Evolutionary conservation across 2,113 vertebrate species (phyloP), one percentile per base, ranked within the genome.

Genomic region (Orycteropus afer): DNA sequence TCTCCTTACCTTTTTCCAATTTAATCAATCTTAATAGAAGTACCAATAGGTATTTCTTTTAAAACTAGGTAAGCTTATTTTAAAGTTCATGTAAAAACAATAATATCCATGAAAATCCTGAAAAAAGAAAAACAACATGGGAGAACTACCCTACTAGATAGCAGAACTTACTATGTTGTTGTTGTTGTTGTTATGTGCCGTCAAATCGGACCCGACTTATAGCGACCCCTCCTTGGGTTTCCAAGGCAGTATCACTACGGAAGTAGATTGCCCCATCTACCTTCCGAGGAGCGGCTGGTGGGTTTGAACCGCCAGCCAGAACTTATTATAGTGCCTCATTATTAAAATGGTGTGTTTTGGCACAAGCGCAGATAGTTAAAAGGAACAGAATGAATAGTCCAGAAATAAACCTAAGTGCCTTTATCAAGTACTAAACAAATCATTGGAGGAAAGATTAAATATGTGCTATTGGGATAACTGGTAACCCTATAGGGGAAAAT

Each of bases 31-130:
- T 87, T 78, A 78, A 74, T 85, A 87, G 92, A 95, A 63, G 23
- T 85, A 55, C 18, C 12, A 57, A 42, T 40, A 15, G 61, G 32
- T 34, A 34, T 42, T 87, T 83, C 82, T n/a, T 32, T 5, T 5
- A 85, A 84, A 83, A 74, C 22, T 57, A 51, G 25, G 5, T 63
- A 65, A 82, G 37, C 79, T 90, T 94, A 55, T 81, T 88, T 85
- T 85, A 69, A 81, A 91, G 27, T 85, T 95, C 45, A 89, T 69
- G 49, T 83, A 51, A 45, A 67, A 45, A 86, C 27, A 20, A 61
- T 34, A 86, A 47, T 49, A 89, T n/a, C 57, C 15, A 71, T 20
- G 51, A 57, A 57, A 90, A 57, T 77, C 73, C 42, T 74, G 61
- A 63, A 51, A 69, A 86, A 74, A 12, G 17, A 34, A 93, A 89